phyloP scores from a whole-genome alignment of 2,888 invertebrate species.

The Tineola bisselliella region DNA sequence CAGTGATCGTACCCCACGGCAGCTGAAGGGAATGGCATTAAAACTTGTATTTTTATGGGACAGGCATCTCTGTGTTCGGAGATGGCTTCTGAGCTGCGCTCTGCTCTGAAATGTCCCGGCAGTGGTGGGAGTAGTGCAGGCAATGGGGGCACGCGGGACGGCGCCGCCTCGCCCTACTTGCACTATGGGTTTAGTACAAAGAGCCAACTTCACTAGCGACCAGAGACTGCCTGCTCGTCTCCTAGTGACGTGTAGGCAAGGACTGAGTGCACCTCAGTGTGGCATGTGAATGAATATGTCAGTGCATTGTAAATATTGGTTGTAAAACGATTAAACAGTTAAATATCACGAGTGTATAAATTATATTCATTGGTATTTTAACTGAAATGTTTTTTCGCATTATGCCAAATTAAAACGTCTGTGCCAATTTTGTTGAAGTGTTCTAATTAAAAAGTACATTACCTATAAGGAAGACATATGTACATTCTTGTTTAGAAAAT shows the following conservation, averaged over 20 bases:
- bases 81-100: constrained; percentile 77
- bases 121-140: constrained; percentile 48
- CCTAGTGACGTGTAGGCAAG: constrained; percentile 55
- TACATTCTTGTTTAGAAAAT: neutral
- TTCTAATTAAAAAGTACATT: neutral
- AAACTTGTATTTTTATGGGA: constrained; percentile 6
- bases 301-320: constrained; percentile 12
- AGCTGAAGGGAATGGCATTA: constrained; percentile 4
- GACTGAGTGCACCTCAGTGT: neutral
- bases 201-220: constrained; percentile 61
- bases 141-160: constrained; percentile 46
- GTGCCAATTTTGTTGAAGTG: neutral
- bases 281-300: neutral
- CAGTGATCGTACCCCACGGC: no score
- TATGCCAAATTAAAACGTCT: neutral
- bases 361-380: no score
- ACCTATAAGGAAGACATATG: neutral
- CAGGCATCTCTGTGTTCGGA: constrained; percentile 78
- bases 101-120: constrained; percentile 73
- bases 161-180: constrained; percentile 70
- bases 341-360: neutral
- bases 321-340: neutral
- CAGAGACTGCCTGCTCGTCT: constrained; percentile 50
- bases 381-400: no score
- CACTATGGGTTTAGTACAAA: constrained; percentile 72